These are phyloP conservation scores for Andricus quercusramuli DNA, from an alignment of 2,888 invertebrate species.

Conservation along the genomic window DNA sequence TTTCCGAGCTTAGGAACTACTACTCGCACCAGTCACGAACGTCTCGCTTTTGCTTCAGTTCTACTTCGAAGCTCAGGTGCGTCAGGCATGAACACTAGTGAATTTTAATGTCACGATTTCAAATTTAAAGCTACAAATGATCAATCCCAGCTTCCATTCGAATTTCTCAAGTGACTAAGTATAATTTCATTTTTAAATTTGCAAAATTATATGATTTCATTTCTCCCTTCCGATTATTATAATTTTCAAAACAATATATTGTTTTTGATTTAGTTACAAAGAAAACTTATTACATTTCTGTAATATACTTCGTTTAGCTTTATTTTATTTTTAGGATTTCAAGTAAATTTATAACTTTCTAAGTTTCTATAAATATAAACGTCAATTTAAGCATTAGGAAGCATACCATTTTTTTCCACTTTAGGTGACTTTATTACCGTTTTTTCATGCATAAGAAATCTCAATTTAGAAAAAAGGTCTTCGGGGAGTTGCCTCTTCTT, in stretches of 20 bases:
- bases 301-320: too few species aligned
- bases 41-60: constrained; percentile 56
- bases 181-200: background rate
- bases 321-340: too few species aligned
- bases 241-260: too few species aligned
- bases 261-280: too few species aligned
- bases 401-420: background rate
- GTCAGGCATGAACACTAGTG: constrained; percentile 14
- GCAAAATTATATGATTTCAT: background rate
- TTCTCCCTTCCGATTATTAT: background rate
- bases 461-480: background rate
- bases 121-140: background rate
- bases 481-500: background rate
- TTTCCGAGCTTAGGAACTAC: constrained; percentile 50
- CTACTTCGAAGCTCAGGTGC: constrained; percentile 54
- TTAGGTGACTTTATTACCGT: background rate
- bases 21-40: constrained; percentile 57
- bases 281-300: too few species aligned
- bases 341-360: too few species aligned
- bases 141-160: background rate
- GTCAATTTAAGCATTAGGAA: background rate
- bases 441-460: background rate
- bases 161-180: background rate
- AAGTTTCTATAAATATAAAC: background rate
- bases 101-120: constrained; percentile 9